Conservation (phyloP, 2,797 vertebrate genomes). For the Lepus oiostolus region DNA sequence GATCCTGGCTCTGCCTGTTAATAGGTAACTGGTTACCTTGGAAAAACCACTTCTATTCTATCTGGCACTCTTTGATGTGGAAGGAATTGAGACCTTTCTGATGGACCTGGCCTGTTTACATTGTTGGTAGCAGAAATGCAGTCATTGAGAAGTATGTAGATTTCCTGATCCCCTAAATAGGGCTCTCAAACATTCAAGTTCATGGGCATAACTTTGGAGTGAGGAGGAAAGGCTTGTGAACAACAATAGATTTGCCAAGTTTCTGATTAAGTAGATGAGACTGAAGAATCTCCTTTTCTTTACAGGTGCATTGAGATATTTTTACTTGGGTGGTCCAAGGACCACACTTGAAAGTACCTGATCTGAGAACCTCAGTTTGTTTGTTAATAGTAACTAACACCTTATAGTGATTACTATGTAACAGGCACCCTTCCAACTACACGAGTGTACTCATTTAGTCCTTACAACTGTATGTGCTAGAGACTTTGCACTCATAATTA, state of each 20-base stretch:
- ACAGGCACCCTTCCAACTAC: background rate
- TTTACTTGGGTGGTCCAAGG: background rate
- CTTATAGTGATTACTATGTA: background rate
- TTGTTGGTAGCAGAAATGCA: background rate
- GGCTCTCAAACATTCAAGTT: background rate
- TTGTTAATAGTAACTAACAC: background rate
- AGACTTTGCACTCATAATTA: background rate
- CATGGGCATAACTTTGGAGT: background rate
- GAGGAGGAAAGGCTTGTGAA: background rate
- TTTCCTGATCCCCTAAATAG: background rate
- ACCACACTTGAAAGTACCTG: background rate
- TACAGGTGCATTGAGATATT: background rate
- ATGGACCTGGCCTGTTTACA: background rate
- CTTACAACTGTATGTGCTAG: background rate
- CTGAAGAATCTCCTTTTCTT: background rate
- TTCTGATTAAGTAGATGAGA: background rate
- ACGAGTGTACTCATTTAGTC: background rate
- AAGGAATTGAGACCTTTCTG: background rate
- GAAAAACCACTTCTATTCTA: background rate
- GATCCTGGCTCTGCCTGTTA: conserved; percentile 33
- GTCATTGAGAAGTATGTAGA: background rate
- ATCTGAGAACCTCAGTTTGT: background rate
- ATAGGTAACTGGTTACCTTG: conserved; percentile 50
- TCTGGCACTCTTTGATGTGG: background rate
- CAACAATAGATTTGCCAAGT: background rate